Conservation (phyloP, 2,113 vertebrate species). For the Rhizomys pruinosus region DNA sequence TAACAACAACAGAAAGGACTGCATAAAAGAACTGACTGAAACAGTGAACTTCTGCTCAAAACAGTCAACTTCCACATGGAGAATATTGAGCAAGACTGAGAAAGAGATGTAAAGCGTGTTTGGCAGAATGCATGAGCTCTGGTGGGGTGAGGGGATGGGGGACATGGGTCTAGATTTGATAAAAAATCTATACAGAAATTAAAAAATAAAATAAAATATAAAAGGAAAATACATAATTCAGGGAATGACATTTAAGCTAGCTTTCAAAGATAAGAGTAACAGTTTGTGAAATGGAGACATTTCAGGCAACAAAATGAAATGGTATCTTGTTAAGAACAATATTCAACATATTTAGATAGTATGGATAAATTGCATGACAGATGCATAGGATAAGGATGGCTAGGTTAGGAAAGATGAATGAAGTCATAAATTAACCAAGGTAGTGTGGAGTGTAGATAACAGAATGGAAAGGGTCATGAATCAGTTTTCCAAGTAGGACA, state of each 20-base stretch:
- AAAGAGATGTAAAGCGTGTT: too few relatives aligned
- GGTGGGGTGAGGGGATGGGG: too few relatives aligned
- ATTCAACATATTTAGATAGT: background rate
- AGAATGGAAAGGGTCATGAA: background rate
- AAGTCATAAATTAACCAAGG: conserved; percentile 8
- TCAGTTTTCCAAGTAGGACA: background rate
- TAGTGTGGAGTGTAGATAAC: background rate
- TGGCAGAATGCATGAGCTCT: too few relatives aligned
- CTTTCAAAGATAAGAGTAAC: background rate
- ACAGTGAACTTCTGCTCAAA: too few relatives aligned
- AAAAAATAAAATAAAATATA: too few relatives aligned
- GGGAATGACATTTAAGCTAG: background rate
- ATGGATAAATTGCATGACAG: background rate
- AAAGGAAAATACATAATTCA: conserved; percentile 15
- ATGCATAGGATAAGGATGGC: background rate
- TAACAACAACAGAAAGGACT: too few relatives aligned
- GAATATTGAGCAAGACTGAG: too few relatives aligned
- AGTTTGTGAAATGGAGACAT: background rate
- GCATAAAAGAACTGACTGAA: too few relatives aligned
- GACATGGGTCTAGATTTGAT: too few relatives aligned
- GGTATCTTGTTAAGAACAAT: background rate
- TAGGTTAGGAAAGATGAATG: background rate
- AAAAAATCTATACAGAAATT: too few relatives aligned
- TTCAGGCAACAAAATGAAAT: conserved; percentile 1
- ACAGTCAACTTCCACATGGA: too few relatives aligned